Base-by-base conservation (phyloP, 1,140 invertebrate species). In the Drosophila novamexicana region DNA sequence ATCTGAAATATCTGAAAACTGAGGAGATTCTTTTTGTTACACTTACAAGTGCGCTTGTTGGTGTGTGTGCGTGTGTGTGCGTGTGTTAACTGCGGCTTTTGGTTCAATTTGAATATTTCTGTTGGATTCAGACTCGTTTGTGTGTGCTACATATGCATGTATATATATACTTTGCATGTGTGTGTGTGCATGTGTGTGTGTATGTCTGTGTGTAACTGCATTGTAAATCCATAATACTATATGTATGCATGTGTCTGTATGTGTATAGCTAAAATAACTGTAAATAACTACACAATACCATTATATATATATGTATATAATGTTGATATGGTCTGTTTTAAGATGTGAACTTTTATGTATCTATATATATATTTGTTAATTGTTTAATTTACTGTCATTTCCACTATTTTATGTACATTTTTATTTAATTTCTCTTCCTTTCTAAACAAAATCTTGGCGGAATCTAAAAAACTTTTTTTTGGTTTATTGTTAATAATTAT, bases 291-390 rank as follows among this genome's bases (percentile, higher is more conserved):
- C 69, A 52, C 47, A 69, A 69, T 76, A 66, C 29, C 56, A 61
- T 45, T 59, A 45, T 53, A 73, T 57, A 22, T 49, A 64, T 81
- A 34, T 77, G 70, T 73, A 77, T 76, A 69, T 80, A 79, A 79
- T 79, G 75, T 82, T 88, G 83, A 88, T 88, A 88, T 88, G 84
- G 83, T 88, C 83, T 88, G 83, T 83, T 86, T 58, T 65, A 63
- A 74, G 64, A 74, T 67, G 70, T 74, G 54, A 77, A 74, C 63
- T 59, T 65, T 44, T 50, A 22, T 74, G 36, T 54, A 29, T 62
- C 6, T 39, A 39, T 45, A 16, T 52, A 50, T 66, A 7, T 53
- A 50, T 22, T n/a, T 59, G 34, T 69, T 49, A 39, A 16, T 62
- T 37, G 8, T 32, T 75, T 50, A 44, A 53, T 63, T 56, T 29